These are phyloP conservation scores for Chlamydotis undulata DNA, from an alignment of 2,113 vertebrate species.

Conservation along the genomic window DNA sequence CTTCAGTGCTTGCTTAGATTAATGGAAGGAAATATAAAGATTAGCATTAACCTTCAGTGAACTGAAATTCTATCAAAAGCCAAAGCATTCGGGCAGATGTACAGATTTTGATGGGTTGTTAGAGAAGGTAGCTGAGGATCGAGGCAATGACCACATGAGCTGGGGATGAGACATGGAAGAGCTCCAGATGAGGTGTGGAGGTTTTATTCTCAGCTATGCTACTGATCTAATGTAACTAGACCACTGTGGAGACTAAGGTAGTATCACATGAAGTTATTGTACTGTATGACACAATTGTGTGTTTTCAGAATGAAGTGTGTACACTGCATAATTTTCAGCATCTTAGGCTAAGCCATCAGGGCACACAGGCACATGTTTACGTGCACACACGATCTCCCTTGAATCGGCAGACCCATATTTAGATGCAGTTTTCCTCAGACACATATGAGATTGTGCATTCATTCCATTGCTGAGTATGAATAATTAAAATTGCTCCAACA, in stretches of 20 bases:
- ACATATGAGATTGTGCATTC: not conserved
- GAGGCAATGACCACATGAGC: not conserved
- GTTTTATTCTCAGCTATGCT: not conserved
- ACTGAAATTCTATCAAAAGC: not conserved
- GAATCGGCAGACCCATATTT: not conserved
- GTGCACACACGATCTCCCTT: not conserved
- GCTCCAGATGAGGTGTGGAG: not conserved
- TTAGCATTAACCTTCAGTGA: not conserved
- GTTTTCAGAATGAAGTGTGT: not conserved
- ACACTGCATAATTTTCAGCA: not conserved
- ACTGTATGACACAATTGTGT: not conserved
- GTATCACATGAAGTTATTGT: not conserved
- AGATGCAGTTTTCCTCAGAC: rapidly evolving
- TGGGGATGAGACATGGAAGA: not conserved
- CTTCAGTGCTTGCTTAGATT: not conserved
- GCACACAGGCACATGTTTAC: not conserved
- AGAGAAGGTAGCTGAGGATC: not conserved
- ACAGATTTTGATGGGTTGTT: not conserved
- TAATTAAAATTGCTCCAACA: not conserved
- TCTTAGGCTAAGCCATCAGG: not conserved
- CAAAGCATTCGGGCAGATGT: not conserved
- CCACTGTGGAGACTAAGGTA: not conserved
- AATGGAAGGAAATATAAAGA: not conserved
- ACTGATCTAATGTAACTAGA: not conserved
- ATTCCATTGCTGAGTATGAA: not conserved